These are phyloP conservation scores for Todiramphus saurophagus DNA, from an alignment of 2,113 vertebrate species.

Conservation along the genomic window DNA sequence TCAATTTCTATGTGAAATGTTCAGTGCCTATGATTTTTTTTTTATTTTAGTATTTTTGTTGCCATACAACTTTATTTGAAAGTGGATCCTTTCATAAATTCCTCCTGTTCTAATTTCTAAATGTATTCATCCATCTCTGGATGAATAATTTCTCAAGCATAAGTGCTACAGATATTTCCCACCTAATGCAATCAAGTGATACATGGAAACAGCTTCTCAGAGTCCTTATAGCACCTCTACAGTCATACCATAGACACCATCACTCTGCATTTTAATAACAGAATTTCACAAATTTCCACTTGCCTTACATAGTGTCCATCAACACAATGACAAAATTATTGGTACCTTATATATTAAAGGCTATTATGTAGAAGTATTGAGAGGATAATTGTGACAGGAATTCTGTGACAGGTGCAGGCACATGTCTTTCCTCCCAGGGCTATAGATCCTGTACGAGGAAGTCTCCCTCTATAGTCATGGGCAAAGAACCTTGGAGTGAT, in stretches of 20 bases:
- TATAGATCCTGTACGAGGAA: neutral
- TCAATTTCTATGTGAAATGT: neutral
- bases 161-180: neutral
- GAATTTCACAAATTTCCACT: neutral
- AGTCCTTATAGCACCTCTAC: neutral
- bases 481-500: neutral
- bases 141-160: neutral
- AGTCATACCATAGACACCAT: neutral
- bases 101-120: neutral
- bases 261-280: neutral
- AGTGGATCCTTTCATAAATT: neutral
- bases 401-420: neutral
- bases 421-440: fast-evolving
- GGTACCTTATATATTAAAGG: neutral
- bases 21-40: neutral
- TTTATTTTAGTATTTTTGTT: neutral
- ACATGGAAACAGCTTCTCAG: neutral
- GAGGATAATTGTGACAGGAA: neutral
- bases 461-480: fast-evolving
- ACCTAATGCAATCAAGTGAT: neutral
- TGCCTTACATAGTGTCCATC: neutral
- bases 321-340: neutral
- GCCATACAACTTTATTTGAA: neutral
- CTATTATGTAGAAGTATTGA: neutral
- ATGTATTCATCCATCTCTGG: neutral